These are phyloP conservation scores for Protobothrops flavoviridis DNA, from an alignment of 2,113 vertebrate species.

Conservation along the genomic window DNA sequence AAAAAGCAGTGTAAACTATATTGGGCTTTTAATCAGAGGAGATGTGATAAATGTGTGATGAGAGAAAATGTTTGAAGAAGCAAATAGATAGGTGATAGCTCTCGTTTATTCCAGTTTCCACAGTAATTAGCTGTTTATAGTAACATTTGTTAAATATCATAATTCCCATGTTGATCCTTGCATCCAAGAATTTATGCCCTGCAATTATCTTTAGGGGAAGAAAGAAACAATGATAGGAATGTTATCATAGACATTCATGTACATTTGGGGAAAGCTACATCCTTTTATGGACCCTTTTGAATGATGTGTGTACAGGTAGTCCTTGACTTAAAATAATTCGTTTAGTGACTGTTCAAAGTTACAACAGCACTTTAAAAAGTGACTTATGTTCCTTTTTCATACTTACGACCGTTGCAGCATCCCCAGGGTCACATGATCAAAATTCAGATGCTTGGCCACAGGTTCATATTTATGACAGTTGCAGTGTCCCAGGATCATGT, in stretches of 20 bases:
- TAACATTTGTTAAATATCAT: constrained; percentile 5
- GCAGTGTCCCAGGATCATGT: neutral
- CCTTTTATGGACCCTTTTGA: neutral
- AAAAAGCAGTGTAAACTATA: neutral
- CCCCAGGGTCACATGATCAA: too few relatives aligned
- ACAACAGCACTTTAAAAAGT: neutral
- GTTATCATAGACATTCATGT: neutral
- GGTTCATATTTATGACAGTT: neutral
- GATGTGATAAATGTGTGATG: neutral
- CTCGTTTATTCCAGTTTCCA: neutral
- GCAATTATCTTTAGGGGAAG: neutral
- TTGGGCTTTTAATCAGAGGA: neutral
- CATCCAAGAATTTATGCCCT: neutral
- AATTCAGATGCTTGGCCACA: too few relatives aligned
- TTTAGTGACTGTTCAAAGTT: neutral
- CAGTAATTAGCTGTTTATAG: neutral
- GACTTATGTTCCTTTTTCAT: neutral
- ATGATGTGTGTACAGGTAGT: neutral
- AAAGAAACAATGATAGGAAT: neutral
- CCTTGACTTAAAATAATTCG: neutral
- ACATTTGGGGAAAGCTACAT: neutral
- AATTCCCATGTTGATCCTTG: neutral
- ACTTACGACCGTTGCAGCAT: neutral
- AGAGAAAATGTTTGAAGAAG: constrained; percentile 19
- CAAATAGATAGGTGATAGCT: neutral